Evolutionary conservation across 2,113 vertebrate genomes (phyloP).

Genomic region (Axis porcinus): DNA sequence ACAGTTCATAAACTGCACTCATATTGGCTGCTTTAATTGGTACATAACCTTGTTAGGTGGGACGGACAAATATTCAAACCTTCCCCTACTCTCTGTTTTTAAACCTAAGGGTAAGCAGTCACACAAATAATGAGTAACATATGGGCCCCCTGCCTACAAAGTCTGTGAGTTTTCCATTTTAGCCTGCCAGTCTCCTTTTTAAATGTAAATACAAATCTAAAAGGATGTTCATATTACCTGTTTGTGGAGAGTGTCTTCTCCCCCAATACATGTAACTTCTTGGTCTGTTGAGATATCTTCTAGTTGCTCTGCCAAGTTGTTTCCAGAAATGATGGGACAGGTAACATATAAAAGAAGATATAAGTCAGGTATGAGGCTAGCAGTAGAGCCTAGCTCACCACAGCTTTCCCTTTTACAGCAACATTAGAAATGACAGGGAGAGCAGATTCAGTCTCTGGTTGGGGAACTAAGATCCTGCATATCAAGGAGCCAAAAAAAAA

Average conservation of each 20-base stretch:
- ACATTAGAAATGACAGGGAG: neutral
- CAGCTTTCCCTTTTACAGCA: neutral
- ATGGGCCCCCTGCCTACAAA: neutral
- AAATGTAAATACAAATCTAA: neutral
- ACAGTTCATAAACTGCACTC: neutral
- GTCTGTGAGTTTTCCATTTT: neutral
- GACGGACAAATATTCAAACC: neutral
- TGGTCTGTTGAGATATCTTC: conserved; percentile 43
- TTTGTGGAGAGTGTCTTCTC: conserved; percentile 26
- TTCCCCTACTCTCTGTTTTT: neutral
- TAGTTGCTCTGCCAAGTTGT: conserved; percentile 18
- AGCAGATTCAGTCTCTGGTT: neutral
- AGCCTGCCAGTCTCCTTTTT: neutral
- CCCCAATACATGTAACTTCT: conserved; percentile 27
- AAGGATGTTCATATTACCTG: conserved; percentile 66
- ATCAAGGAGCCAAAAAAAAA: neutral
- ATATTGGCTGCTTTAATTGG: neutral
- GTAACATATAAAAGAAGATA: neutral
- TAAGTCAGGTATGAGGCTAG: neutral
- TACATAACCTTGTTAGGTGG: neutral
- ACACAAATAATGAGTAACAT: neutral
- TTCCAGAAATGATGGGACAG: conserved; percentile 53
- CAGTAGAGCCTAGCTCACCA: neutral
- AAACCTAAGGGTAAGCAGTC: neutral
- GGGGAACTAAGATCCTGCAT: neutral